A percentile compares a stretch with the other conserved stretches of the same genome.
These are phyloP conservation scores for Agonopterix alstromeriana DNA, from an alignment of 2,888 invertebrate species.

Conservation along the genomic window DNA sequence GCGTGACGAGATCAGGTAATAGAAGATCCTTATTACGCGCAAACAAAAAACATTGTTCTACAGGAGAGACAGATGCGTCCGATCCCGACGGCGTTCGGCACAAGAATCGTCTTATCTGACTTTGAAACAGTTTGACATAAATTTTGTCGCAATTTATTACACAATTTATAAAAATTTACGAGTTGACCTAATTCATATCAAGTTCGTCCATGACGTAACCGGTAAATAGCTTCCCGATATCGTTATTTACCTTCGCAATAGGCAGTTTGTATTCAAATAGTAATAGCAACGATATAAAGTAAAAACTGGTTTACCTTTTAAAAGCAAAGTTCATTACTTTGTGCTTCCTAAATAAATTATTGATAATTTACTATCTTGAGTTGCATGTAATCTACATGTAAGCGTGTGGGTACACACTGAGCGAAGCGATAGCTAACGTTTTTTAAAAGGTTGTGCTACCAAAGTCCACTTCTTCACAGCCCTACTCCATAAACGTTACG, in stretches of 20 bases:
- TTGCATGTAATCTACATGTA: neutral
- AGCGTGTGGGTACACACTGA: neutral
- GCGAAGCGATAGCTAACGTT: no score
- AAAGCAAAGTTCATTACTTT: slow-evolving; percentile 43
- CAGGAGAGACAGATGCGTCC: no score
- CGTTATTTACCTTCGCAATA: slow-evolving; percentile 13
- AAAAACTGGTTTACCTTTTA: slow-evolving; percentile 64
- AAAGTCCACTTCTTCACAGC: no score
- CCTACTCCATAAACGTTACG: no score
- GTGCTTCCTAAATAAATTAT: slow-evolving; percentile 53
- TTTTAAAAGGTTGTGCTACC: no score
- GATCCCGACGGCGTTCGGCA: no score
- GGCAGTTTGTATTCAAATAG: slow-evolving; percentile 43
- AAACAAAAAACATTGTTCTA: no score
- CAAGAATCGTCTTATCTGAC: no score
- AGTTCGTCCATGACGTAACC: slow-evolving; percentile 7
- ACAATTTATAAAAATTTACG: neutral
- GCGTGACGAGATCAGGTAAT: no score
- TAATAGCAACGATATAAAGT: slow-evolving; percentile 26
- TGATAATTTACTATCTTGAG: slow-evolving; percentile 22
- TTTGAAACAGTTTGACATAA: neutral
- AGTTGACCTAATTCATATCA: neutral
- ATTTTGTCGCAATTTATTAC: slow-evolving; percentile 3
- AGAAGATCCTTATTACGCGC: no score
- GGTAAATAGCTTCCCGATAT: slow-evolving; percentile 13